Base-by-base conservation (phyloP, 1,140 invertebrate species). In the Platorchestia sp. region DNA sequence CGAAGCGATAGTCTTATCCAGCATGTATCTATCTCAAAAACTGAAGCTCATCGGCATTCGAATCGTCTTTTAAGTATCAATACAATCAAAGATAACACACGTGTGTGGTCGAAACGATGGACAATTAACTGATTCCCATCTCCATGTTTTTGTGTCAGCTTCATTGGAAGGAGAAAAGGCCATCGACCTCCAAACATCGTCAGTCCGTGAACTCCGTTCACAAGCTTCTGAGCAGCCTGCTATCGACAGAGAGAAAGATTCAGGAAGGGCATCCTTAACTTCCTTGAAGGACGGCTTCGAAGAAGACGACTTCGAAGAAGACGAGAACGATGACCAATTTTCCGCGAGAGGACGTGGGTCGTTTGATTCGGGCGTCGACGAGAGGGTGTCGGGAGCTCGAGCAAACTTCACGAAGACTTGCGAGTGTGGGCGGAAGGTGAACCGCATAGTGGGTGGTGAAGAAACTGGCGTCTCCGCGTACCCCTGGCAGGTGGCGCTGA, bases 381-480 rank as follows among this genome's bases (percentile, higher is more conserved):
- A 42, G 43, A 44, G 10, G 41, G 87, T 89, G 10, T 19, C 1
- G 22, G 3, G 5, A 0, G n/a, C 41, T 40, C 91, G 91, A 16
- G 91, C 91, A 45, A 40, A 14, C 6, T 93, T 93, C 91, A 93
- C 43, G 41, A 36, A 44, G 44, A 93, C 43, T 7, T 95, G 95
- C 44, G 75, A 75, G 53, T 95, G 95, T 41, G 95, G 95, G 10
- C 45, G 36, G 40, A 95, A 95, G 27, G 16, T 95, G 43, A 87
- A 51, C 5, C 95, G 95, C 86, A 95, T 95, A 10, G 95, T 95
- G 16, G 95, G 95, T 0, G 95, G 95, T 7, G 6, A n/a, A 36
- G 95, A 95, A 44, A 95, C 95, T 1, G 7, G 75, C n/a, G 51
- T 95, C 53, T 43, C 41, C 44, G 95, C 7, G 45, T 95, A 95